These are phyloP conservation scores for Moxostoma hubbsi DNA, from an alignment of 2,797 vertebrate genomes.

Conservation along the genomic window DNA sequence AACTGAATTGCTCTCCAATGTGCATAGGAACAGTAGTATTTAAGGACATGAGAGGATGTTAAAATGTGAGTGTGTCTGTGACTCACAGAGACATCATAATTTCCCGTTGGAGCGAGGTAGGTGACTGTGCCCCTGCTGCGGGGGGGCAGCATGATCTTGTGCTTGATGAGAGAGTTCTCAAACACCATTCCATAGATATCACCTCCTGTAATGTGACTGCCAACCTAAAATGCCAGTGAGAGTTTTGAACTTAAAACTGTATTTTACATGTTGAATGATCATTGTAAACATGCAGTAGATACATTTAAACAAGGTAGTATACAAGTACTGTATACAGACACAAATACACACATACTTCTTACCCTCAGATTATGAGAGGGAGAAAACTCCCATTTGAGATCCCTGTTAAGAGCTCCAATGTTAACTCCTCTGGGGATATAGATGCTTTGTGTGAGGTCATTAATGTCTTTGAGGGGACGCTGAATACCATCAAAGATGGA, in stretches of 20 bases:
- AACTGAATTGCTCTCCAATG: background rate
- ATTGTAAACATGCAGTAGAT: background rate
- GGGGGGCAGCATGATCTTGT: conserved; percentile 96
- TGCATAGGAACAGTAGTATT: background rate
- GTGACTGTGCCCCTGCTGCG: conserved; percentile 91
- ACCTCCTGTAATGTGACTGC: conserved; percentile 93
- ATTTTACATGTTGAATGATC: background rate
- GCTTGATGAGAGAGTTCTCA: conserved; percentile 90
- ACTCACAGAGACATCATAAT: conserved; percentile 86
- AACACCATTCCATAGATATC: conserved; percentile 85
- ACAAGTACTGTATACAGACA: background rate
- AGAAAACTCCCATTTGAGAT: conserved; percentile 92
- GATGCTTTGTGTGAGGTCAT: conserved; percentile 90
- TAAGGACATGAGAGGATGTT: conserved; percentile 7
- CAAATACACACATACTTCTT: conserved; percentile 53
- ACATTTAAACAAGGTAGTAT: background rate
- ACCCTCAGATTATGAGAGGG: conserved; percentile 89
- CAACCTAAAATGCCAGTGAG: conserved; percentile 70
- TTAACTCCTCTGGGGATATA: conserved; percentile 98
- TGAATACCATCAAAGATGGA: conserved; percentile 99
- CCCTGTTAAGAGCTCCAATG: conserved; percentile 90
- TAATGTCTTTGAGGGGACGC: conserved; percentile 93
- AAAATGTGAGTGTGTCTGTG: background rate
- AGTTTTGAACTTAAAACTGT: background rate
- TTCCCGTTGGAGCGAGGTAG: conserved; percentile 89